Base-by-base conservation (phyloP, 2,113 vertebrate genomes). In the Cavia porcellus region DNA sequence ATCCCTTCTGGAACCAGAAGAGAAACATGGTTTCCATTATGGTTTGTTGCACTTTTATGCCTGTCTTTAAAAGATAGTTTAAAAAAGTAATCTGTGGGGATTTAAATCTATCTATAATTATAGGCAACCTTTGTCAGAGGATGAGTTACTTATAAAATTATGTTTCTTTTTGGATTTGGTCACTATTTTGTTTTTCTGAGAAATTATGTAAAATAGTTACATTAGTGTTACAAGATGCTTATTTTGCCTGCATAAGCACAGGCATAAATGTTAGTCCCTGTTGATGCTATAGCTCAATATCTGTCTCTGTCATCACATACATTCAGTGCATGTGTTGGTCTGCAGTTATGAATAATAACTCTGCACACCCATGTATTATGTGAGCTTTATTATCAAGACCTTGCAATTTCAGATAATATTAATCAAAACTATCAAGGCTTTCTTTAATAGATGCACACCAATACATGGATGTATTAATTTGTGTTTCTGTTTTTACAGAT, bases 11-110 rank as follows among this genome's bases (percentile, higher is more conserved):
- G 94, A 96, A 96, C 61, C n/a, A 96, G 87, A 96, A 89, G 22
- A 89, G 62, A 97, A 97, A 81, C 66, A 81, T 96, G 95, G 96
- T 97, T 98, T 95, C 91, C 75, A 97, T 98, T 97, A 97, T n/a
- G 96, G 47, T 93, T 97, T 95, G 97, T 95, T 97, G 74, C 45
- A 94, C 70, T 97, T 97, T 94, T 94, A 94, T 87, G 87, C 57
- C 12, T 96, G 95, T 84, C 82, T 94, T 87, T 32, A 89, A 96
- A 97, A 96, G 70, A 93, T 94, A 86, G 17, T 95, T 94, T 96
- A 95, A 96, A 87, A 64, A 86, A 75, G 83, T 86, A 94, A 96
- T 32, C 86, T 50, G 57, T 64, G 59, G 84, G 86, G 95, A 45
- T 35, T 84, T 62, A 59, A 86, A 28, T 57, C n/a, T 86, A 62